Evolutionary conservation across 1,140 invertebrate genomes (phyloP).

Genomic region (Gonioctena quinquepunctata): DNA sequence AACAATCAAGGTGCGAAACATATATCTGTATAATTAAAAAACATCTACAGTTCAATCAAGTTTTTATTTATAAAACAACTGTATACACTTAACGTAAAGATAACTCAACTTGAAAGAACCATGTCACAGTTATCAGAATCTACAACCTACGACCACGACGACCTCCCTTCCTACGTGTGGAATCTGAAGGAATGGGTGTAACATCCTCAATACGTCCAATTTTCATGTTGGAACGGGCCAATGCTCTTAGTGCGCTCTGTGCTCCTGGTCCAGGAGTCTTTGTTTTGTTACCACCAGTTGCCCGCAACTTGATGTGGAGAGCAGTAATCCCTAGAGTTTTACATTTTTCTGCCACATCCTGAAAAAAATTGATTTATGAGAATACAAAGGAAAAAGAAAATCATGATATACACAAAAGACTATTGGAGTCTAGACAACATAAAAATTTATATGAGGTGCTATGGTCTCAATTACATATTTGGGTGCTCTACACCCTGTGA

Average conservation of each 20-base stretch:
- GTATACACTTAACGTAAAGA: background rate
- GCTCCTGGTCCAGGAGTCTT: slow-evolving; percentile 98
- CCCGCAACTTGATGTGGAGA: slow-evolving; percentile 96
- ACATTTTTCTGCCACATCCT: slow-evolving; percentile 99
- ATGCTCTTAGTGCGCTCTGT: slow-evolving; percentile 94
- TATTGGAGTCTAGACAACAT: too few species aligned
- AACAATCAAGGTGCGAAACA: too few species aligned
- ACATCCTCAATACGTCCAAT: slow-evolving; percentile 99
- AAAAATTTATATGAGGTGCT: too few species aligned
- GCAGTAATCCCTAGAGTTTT: slow-evolving; percentile 96
- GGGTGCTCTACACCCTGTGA: too few species aligned
- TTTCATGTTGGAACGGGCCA: slow-evolving; percentile 98
- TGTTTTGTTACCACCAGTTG: slow-evolving; percentile 97
- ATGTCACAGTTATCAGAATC: slow-evolving; percentile 43
- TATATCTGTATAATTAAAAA: too few species aligned
- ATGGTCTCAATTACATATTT: too few species aligned
- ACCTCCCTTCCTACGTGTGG: slow-evolving; percentile 98
- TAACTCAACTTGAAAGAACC: background rate
- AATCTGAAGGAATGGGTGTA: slow-evolving; percentile 98
- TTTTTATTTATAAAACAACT: background rate
- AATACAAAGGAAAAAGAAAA: too few species aligned
- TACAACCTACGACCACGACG: slow-evolving; percentile 98
- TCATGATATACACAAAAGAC: too few species aligned
- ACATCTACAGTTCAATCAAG: background rate
- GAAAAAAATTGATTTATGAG: slow-evolving; percentile 47